These are phyloP conservation scores for Todus mexicanus DNA, from an alignment of 2,797 vertebrate species.

Conservation along the genomic window DNA sequence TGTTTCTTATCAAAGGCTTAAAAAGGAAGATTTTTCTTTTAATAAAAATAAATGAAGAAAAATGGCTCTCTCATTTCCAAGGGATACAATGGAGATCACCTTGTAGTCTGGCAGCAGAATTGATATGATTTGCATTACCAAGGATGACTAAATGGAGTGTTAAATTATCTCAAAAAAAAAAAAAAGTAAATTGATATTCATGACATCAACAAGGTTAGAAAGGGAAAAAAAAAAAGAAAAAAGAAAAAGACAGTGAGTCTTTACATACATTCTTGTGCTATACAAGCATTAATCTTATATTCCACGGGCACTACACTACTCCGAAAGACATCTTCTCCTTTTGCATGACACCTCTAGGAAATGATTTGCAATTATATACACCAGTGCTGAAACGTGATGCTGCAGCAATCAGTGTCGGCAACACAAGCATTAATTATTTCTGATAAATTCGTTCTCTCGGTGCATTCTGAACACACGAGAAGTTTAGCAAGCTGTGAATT, in stretches of 20 bases:
- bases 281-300: constrained; percentile 20
- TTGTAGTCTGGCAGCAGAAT: constrained; percentile 46
- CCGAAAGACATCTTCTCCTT: constrained; percentile 33
- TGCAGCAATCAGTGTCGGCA: constrained; percentile 3
- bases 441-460: constrained; percentile 15
- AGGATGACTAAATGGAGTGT: constrained; percentile 64
- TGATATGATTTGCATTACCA: constrained; percentile 56
- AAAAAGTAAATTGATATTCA: constrained; percentile 11
- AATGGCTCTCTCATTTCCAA: constrained; percentile 44
- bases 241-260: background rate
- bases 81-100: constrained; percentile 59
- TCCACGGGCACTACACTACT: background rate
- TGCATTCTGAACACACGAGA: background rate
- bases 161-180: constrained; percentile 60
- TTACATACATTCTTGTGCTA: constrained; percentile 17
- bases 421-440: constrained; percentile 61
- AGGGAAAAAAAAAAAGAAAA: background rate
- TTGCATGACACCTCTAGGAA: constrained; percentile 48
- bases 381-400: background rate
- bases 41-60: constrained; percentile 50
- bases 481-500: background rate
- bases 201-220: constrained; percentile 47
- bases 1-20: constrained; percentile 32
- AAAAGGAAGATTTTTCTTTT: constrained; percentile 26
- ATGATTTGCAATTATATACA: constrained; percentile 46